These are phyloP conservation scores for Andrena bicolor DNA, from an alignment of 2,888 invertebrate species.

Conservation along the genomic window DNA sequence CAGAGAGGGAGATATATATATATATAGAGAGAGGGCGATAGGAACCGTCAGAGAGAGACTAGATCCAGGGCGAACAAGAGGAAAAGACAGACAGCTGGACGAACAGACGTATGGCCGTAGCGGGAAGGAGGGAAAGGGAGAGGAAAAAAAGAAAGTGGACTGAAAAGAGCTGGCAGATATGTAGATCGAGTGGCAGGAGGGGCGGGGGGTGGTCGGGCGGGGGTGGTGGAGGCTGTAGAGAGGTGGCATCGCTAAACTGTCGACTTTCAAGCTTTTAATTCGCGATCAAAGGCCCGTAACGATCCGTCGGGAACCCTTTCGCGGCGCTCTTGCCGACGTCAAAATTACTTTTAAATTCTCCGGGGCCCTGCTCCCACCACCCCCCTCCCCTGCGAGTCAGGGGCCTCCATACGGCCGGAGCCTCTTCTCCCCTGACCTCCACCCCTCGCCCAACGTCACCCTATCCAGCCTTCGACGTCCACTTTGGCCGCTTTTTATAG, in stretches of 20 bases:
- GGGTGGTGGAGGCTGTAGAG: constrained; percentile 60
- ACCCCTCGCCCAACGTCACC: constrained; percentile 28
- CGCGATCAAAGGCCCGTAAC: constrained; percentile 82
- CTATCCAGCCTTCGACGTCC: constrained; percentile 49
- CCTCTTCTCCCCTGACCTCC: constrained; percentile 5
- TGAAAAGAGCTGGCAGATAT: constrained; percentile 44
- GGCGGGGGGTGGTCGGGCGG: constrained; percentile 21
- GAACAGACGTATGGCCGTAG: constrained; percentile 20
- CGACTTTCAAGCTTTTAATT: constrained; percentile 83
- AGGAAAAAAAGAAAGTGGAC: constrained; percentile 21
- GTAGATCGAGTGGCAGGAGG: constrained; percentile 41
- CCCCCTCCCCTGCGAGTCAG: too few relatives aligned
- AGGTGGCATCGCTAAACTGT: constrained; percentile 78
- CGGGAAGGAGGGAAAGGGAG: constrained; percentile 21
- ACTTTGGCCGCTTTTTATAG: constrained; percentile 65
- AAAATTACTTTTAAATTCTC: constrained; percentile 78
- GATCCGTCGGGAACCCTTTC: constrained; percentile 73
- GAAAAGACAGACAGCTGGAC: constrained; percentile 41
- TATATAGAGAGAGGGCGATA: constrained; percentile 12
- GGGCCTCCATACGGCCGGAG: neutral
- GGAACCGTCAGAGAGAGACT: constrained; percentile 14
- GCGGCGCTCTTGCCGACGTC: constrained; percentile 74
- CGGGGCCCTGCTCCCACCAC: constrained; percentile 22
- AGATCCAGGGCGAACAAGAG: constrained; percentile 32
- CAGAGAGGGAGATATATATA: neutral